Percentiles rank a stretch among this genome's conserved stretches.
phyloP scores from a whole-genome alignment of 2,888 invertebrate genomes.

The Pachliopta kotzebuea region DNA sequence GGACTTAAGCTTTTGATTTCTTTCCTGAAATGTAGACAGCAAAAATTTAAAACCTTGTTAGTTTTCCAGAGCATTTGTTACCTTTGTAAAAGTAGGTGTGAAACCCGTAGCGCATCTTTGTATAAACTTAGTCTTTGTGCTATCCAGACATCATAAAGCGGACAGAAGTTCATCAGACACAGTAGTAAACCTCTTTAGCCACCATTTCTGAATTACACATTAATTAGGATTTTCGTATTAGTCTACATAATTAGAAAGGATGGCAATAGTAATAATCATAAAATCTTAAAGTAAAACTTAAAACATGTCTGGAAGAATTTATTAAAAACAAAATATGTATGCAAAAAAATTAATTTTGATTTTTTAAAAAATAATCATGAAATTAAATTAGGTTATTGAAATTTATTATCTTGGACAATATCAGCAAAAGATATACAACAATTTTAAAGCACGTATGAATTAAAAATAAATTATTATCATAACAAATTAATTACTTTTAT shows the following conservation, averaged over 20 bases:
- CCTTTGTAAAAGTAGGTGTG: conserved; percentile 21
- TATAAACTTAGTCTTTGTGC: conserved; percentile 14
- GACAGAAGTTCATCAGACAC: conserved; percentile 19
- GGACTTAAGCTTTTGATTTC: conserved; percentile 89
- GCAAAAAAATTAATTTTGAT: too few relatives aligned
- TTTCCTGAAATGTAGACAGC: conserved; percentile 76
- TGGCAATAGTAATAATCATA: conserved; percentile 4
- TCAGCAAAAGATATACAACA: background rate
- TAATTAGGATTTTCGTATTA: conserved; percentile 12
- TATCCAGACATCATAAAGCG: conserved; percentile 15
- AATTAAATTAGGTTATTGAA: background rate
- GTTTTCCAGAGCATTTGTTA: conserved; percentile 13
- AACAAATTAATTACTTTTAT: too few relatives aligned
- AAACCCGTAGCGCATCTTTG: conserved; percentile 18
- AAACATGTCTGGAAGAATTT: background rate
- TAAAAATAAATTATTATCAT: background rate
- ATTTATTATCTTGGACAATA: background rate
- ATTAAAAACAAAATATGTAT: background rate
- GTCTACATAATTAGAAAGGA: background rate
- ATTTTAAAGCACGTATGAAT: background rate
- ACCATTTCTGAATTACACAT: conserved; percentile 22
- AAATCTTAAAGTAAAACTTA: background rate
- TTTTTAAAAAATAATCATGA: too few relatives aligned
- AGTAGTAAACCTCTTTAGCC: conserved; percentile 22
- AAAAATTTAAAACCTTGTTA: conserved; percentile 6